Base-by-base conservation (phyloP, 2,797 vertebrate genomes). In the Antennarius maculatus region DNA sequence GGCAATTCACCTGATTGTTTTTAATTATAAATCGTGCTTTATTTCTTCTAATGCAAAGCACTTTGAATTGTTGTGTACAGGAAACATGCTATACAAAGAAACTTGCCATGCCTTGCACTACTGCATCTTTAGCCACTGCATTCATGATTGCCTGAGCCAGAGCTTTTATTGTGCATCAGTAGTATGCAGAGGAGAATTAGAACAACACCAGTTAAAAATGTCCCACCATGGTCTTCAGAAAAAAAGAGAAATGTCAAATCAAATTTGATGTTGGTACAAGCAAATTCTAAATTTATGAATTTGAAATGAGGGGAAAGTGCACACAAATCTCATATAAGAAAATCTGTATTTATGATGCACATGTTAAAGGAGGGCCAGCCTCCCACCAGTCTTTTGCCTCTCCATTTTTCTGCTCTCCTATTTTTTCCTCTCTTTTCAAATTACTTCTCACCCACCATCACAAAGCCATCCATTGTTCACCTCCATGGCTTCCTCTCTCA, bases 361-460 rank as follows among this genome's bases (percentile, higher is more conserved):
- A 41, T 45, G 43, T 46, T 65, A 15, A 41, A 43, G 31, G 52
- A 55, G 41, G 42, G n/a, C 8, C 54, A 4, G 17, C 10, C 39
- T 52, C 17, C n/a, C 15, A 14, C 61, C 51, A 11, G 46, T 60
- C 54, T 37, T 71, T 27, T 58, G 18, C 41, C 66, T 47, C 39
- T 51, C 46, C 17, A 17, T 34, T 34, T 34, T 34, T 7, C 27
- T 23, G 45, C 18, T 63, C 45, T 56, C 56, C 28, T 14, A 14
- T 4, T 37, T 54, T 51, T 18, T n/a, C 23, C 49, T 7, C 27
- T 27, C 48, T n/a, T 64, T 68, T 39, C 28, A 34, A 60, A 37
- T 51, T 57, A 60, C 49, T 52, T 50, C 57, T 46, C n/a, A 0
- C 37, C 57, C 23, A 54, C n/a, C 56, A 47, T 66, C 54, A 61